A percentile compares a stretch with the other conserved stretches of the same genome.
Conservation (phyloP, 2,888 invertebrate genomes). For the Archips crataeganus region DNA sequence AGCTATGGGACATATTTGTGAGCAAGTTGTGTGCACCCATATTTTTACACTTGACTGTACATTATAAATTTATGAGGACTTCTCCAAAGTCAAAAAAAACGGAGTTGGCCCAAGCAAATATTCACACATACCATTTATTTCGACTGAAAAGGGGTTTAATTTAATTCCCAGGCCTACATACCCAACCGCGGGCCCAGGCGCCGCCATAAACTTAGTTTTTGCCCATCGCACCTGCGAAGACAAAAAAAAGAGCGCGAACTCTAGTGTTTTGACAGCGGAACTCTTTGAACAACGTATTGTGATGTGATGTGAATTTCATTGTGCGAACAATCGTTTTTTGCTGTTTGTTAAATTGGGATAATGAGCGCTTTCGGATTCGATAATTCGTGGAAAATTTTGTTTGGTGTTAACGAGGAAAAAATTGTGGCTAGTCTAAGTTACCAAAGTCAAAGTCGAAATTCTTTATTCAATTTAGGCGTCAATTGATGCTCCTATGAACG, state of each 20-base stretch:
- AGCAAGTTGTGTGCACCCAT: too few relatives aligned
- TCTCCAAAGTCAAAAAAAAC: neutral
- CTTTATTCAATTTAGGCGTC: too few relatives aligned
- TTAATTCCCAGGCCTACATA: slow-evolving; percentile 36
- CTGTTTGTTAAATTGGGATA: neutral
- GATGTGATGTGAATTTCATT: slow-evolving; percentile 58
- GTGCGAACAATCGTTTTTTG: slow-evolving; percentile 51
- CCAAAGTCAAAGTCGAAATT: too few relatives aligned
- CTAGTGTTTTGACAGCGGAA: slow-evolving; percentile 80
- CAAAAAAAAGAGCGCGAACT: slow-evolving; percentile 60
- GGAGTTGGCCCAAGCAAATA: neutral
- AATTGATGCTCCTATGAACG: too few relatives aligned
- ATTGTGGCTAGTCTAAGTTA: too few relatives aligned
- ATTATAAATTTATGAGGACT: too few relatives aligned
- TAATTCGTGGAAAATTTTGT: slow-evolving; percentile 6
- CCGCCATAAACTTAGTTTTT: slow-evolving; percentile 73
- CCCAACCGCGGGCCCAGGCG: slow-evolving; percentile 63
- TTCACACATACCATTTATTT: slow-evolving; percentile 15
- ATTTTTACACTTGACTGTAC: too few relatives aligned
- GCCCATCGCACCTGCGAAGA: slow-evolving; percentile 74
- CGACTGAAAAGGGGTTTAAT: slow-evolving; percentile 4
- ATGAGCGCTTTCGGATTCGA: slow-evolving; percentile 1
- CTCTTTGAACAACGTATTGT: slow-evolving; percentile 61
- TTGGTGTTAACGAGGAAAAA: neutral
- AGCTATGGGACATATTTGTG: too few relatives aligned